Evolutionary conservation across 2,113 vertebrate species (phyloP).

Genomic region (Tichodroma muraria): DNA sequence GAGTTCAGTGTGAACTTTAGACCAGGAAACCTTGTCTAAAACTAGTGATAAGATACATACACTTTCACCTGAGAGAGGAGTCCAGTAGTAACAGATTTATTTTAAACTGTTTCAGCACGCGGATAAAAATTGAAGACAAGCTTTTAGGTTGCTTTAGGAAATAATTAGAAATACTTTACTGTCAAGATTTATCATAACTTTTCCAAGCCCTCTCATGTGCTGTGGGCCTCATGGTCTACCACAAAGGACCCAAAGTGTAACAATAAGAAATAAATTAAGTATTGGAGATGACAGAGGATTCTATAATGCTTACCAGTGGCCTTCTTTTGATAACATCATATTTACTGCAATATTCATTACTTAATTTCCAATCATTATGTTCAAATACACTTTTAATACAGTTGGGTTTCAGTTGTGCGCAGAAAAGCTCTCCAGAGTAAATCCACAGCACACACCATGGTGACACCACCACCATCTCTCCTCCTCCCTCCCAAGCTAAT

Average conservation of each 20-base stretch:
- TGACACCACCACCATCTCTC: not conserved
- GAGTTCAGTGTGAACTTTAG: not conserved
- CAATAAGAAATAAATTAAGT: not conserved
- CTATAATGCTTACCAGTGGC: not conserved
- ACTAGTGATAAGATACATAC: not conserved
- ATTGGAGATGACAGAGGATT: not conserved
- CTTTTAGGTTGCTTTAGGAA: not conserved
- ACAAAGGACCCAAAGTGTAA: constrained; percentile 74
- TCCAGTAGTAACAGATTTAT: not conserved
- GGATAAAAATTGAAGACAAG: not conserved
- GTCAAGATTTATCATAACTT: constrained; percentile 78
- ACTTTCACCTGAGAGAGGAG: not conserved
- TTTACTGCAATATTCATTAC: not conserved
- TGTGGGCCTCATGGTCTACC: constrained; percentile 71
- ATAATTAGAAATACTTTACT: constrained; percentile 74
- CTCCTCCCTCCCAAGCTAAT: not conserved
- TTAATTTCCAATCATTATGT: not conserved
- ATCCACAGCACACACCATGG: fast-evolving
- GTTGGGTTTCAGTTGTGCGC: not conserved
- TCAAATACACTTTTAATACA: not conserved
- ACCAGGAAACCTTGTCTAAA: not conserved
- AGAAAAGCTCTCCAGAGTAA: not conserved
- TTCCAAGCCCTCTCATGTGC: constrained; percentile 76
- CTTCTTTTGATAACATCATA: not conserved
- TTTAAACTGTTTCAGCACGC: not conserved